These are phyloP conservation scores for Agrypnus murinus DNA, from an alignment of 2,888 invertebrate species.

Conservation along the genomic window DNA sequence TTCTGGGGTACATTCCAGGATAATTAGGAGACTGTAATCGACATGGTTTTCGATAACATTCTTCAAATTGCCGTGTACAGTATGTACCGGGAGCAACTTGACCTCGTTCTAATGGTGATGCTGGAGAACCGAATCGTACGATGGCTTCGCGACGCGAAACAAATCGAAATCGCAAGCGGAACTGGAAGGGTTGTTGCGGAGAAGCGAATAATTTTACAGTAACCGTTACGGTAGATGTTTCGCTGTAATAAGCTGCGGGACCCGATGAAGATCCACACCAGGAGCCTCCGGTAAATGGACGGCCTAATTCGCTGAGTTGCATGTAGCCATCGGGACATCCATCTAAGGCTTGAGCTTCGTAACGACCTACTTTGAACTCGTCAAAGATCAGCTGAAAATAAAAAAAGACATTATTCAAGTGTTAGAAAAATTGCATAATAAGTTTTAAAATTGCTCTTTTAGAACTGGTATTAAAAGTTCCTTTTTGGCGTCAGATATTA, in stretches of 20 bases:
- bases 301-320: slow-evolving; percentile 89
- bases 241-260: slow-evolving; percentile 90
- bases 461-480: neutral
- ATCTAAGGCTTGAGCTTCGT: slow-evolving; percentile 82
- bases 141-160: slow-evolving; percentile 86
- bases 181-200: slow-evolving; percentile 85
- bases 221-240: slow-evolving; percentile 91
- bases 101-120: slow-evolving; percentile 87
- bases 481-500: neutral
- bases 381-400: slow-evolving; percentile 84
- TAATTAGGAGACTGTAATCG: slow-evolving; percentile 93
- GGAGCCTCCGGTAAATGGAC: slow-evolving; percentile 91
- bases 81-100: slow-evolving; percentile 80
- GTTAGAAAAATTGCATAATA: neutral
- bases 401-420: neutral
- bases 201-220: slow-evolving; percentile 86
- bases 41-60: slow-evolving; percentile 89
- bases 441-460: neutral
- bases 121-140: slow-evolving; percentile 84
- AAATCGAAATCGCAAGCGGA: slow-evolving; percentile 87
- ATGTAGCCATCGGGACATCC: slow-evolving; percentile 93
- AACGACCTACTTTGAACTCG: slow-evolving; percentile 89
- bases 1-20: slow-evolving; percentile 90
- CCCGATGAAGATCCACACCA: slow-evolving; percentile 92
- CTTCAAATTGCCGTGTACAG: slow-evolving; percentile 87